Evolutionary conservation across 2,797 vertebrate species (phyloP), one percentile per base, ranked within the genome.

Genomic region (Sebastes trivittatus): DNA sequence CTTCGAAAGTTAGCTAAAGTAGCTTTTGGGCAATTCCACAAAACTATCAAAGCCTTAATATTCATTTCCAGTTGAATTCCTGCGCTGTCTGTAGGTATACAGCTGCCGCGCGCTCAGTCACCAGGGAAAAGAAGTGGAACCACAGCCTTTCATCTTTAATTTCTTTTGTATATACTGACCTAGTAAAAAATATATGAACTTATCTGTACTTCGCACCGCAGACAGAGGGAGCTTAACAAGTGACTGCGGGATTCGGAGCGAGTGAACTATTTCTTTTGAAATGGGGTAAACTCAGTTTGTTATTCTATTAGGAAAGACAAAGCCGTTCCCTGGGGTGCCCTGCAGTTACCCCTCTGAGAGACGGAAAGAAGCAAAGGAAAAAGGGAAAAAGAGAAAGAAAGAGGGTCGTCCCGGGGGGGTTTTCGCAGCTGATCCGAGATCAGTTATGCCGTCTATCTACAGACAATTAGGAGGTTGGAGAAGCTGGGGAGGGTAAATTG

Each of bases 281-380:
- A 94, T 66, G 84, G 80, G 88, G 91, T 92, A 93, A 93, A 93
- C 84, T 92, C 80, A 70, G 92, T 94, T 92, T 92, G 91, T 93
- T 93, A 91, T 94, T 93, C 88, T 92, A 93, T 92, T 90, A 94
- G 81, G 88, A 93, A 87, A 94, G 89, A 93, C 91, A 93, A 91
- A 92, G 92, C 71, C 11, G 11, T 38, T 94, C 93, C 92, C 94
- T 80, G 71, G 88, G 88, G 93, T 89, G 88, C 88, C 90, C 88
- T 83, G 84, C 84, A 89, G 92, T 92, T 87, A 92, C 82, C 90
- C 92, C 91, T 92, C 78, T 0, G 91, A 94, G 89, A 88, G 87
- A 67, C 79, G 71, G 69, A 75, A 78, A 87, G 84, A 82, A 22
- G 58, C 72, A 88, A 75, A 86, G 70, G 73, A 78, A 77, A 75